Percentiles rank a stretch among this genome's conserved stretches.
phyloP scores from a whole-genome alignment of 2,113 vertebrate genomes.

The Tachycineta bicolor region DNA sequence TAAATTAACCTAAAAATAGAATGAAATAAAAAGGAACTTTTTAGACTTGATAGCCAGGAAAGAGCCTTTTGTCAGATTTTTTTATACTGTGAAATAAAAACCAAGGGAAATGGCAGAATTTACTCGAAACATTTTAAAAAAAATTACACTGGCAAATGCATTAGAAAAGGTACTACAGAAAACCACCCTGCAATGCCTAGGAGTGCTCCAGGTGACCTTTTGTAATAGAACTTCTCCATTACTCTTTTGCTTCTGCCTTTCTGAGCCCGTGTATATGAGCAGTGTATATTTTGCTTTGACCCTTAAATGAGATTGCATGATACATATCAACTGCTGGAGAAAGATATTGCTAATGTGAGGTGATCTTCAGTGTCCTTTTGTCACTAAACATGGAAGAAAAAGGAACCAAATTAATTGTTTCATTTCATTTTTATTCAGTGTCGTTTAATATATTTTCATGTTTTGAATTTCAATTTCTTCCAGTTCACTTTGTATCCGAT shows the following conservation, averaged over 20 bases:
- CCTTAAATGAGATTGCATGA: constrained; percentile 26
- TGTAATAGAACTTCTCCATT: constrained; percentile 6
- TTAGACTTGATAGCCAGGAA: neutral
- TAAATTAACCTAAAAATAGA: neutral
- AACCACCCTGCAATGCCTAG: neutral
- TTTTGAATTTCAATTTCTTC: constrained; percentile 56
- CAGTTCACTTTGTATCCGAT: neutral
- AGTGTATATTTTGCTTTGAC: neutral
- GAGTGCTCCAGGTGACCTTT: constrained; percentile 6
- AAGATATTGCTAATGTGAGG: neutral
- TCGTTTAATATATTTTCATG: constrained; percentile 45
- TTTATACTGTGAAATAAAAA: neutral
- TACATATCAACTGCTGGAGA: neutral
- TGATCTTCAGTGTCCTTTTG: constrained; percentile 22
- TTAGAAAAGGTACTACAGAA: constrained; percentile 6
- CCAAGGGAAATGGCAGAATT: neutral
- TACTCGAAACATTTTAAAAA: neutral
- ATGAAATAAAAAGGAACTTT: neutral
- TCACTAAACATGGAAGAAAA: constrained; percentile 4
- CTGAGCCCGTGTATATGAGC: neutral
- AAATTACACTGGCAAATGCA: neutral
- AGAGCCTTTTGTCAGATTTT: neutral
- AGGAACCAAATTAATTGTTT: constrained; percentile 48
- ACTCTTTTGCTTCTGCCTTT: neutral
- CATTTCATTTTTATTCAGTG: constrained; percentile 48